These are phyloP conservation scores for Gymnarchus niloticus DNA, from an alignment of 2,113 vertebrate species.

Conservation along the genomic window DNA sequence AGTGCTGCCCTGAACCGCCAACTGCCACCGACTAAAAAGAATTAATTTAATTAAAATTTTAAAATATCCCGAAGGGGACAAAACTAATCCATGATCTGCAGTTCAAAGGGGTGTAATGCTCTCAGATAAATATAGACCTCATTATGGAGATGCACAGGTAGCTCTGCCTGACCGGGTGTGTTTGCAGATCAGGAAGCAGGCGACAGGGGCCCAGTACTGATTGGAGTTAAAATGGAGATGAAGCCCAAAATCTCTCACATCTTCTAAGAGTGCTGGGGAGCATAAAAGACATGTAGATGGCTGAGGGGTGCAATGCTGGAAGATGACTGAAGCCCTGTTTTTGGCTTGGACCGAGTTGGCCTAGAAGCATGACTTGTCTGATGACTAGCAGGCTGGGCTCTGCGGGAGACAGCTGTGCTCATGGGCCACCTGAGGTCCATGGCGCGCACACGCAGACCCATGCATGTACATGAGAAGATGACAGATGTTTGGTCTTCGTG, in stretches of 20 bases:
- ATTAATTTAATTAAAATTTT: background rate
- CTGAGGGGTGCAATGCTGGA: background rate
- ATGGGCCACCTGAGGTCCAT: conserved; percentile 17
- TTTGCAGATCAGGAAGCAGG: background rate
- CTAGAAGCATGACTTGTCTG: conserved; percentile 60
- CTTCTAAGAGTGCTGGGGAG: no score
- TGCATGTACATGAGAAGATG: background rate
- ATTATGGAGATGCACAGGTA: background rate
- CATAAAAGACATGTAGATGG: background rate
- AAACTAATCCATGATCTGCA: background rate
- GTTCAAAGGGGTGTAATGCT: background rate
- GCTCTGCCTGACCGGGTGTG: background rate
- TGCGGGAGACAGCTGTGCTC: conserved; percentile 43
- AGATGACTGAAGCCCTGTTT: conserved; percentile 13
- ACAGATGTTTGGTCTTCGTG: conserved; percentile 45
- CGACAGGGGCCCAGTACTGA: background rate
- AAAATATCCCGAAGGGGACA: background rate
- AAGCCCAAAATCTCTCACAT: background rate
- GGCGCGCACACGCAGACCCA: background rate
- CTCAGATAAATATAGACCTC: background rate
- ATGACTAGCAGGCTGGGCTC: conserved; percentile 55
- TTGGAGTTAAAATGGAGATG: background rate
- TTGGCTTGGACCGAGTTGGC: conserved; percentile 41
- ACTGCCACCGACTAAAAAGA: background rate
- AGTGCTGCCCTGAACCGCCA: background rate